phyloP scores from a whole-genome alignment of 2,888 invertebrate species.

The Unio delphinus region DNA sequence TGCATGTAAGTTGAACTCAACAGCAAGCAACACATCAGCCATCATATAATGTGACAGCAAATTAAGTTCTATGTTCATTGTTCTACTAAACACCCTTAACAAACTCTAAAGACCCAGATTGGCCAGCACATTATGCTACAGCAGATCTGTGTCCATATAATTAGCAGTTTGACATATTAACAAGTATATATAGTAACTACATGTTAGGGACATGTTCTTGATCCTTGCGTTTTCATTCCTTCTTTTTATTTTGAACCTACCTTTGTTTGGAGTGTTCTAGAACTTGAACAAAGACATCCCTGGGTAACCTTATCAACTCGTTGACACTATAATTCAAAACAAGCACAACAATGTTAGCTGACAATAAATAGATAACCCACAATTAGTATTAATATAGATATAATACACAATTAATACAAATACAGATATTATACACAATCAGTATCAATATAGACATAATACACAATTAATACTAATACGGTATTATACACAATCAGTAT shows the following conservation, averaged over 20 bases:
- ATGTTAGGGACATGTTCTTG: background rate
- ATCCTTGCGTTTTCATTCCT: background rate
- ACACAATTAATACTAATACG: background rate
- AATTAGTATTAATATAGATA: too few relatives aligned
- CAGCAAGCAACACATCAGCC: too few relatives aligned
- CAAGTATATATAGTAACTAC: background rate
- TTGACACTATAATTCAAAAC: slow-evolving; percentile 48
- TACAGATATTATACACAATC: background rate
- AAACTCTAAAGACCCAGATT: too few relatives aligned
- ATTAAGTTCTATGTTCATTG: too few relatives aligned
- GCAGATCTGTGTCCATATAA: too few relatives aligned
- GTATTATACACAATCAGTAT: slow-evolving; percentile 3
- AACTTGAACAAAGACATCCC: slow-evolving; percentile 54
- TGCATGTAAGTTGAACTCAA: too few relatives aligned
- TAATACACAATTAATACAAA: background rate
- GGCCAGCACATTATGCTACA: too few relatives aligned
- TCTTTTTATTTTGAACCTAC: slow-evolving; percentile 26
- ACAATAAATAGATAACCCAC: too few relatives aligned
- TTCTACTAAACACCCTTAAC: too few relatives aligned
- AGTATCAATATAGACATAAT: too few relatives aligned
- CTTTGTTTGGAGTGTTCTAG: slow-evolving; percentile 55
- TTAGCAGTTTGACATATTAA: background rate
- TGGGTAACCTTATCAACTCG: slow-evolving; percentile 56
- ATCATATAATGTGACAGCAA: too few relatives aligned
- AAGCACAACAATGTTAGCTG: background rate